Percentiles rank a stretch among this genome's conserved stretches.
Conservation (phyloP, 2,797 vertebrate genomes). For the Remorina albescens region DNA sequence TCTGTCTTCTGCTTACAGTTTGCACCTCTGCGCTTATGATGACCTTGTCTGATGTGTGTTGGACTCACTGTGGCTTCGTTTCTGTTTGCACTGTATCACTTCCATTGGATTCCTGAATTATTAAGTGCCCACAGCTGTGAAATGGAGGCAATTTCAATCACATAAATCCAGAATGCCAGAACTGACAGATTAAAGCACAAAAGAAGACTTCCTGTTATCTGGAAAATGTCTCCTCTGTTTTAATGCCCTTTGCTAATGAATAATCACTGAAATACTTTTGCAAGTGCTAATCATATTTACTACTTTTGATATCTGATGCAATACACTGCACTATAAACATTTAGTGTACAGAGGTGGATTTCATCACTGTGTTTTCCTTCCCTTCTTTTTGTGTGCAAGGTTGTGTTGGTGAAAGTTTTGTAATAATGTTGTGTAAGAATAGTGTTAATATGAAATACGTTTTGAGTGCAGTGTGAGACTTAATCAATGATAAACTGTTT, state of each 20-base stretch:
- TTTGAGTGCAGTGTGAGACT: neutral
- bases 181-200: constrained; percentile 20
- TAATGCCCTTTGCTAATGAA: constrained; percentile 22
- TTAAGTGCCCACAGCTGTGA: constrained; percentile 25
- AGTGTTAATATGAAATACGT: no score
- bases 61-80: neutral
- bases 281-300: constrained; percentile 18
- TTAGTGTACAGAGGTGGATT: neutral
- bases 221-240: constrained; percentile 30
- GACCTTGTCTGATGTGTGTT: constrained; percentile 23
- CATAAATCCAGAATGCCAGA: constrained; percentile 13
- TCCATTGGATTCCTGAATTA: constrained; percentile 32
- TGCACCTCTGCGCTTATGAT: neutral
- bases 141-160: constrained; percentile 25
- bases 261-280: constrained; percentile 10
- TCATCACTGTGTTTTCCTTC: neutral
- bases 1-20: neutral
- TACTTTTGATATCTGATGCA: constrained; percentile 13
- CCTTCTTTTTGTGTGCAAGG: neutral
- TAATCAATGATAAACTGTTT: no score
- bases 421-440: no score
- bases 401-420: neutral
- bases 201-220: constrained; percentile 5
- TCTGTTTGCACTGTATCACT: constrained; percentile 27
- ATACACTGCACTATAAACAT: neutral